These are phyloP conservation scores for Cylas formicarius DNA, from an alignment of 1,140 invertebrate species.

Conservation along the genomic window DNA sequence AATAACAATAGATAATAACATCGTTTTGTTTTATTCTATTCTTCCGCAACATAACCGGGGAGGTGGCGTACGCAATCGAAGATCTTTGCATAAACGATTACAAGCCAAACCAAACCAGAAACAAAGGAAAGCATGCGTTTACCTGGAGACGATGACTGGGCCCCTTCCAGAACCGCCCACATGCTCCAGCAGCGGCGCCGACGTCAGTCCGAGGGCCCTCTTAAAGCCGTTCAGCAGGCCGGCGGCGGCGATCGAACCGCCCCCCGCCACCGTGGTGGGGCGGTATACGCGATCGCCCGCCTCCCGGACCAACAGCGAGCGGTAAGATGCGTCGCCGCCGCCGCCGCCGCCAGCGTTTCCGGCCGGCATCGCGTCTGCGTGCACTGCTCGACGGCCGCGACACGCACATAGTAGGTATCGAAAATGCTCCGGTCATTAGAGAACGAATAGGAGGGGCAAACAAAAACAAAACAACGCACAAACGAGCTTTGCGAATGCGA, in stretches of 20 bases:
- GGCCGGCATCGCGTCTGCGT: conserved; percentile 5
- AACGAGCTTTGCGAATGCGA: too few relatives aligned
- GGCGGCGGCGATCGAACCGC: conserved; percentile 44
- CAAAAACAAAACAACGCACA: too few relatives aligned
- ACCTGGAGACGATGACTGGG: conserved; percentile 50
- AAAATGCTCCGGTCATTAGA: too few relatives aligned
- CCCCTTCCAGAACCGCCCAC: conserved; percentile 29
- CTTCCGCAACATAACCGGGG: not conserved
- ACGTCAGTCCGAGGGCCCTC: conserved; percentile 54
- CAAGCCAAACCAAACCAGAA: not conserved
- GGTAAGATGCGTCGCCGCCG: conserved; percentile 55
- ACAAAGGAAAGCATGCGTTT: conserved; percentile 27
- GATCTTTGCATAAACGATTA: not conserved
- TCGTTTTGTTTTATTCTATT: not conserved
- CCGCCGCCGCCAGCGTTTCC: conserved; percentile 45
- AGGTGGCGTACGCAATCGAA: not conserved
- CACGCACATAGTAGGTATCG: conserved; percentile 17
- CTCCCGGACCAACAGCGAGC: conserved; percentile 52
- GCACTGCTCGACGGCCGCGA: conserved; percentile 6
- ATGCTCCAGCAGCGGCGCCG: conserved; percentile 45
- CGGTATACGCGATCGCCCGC: conserved; percentile 57
- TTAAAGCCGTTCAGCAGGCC: conserved; percentile 55
- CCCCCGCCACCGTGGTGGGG: conserved; percentile 54
- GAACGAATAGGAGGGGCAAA: too few relatives aligned
- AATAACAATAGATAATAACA: not conserved